Percentiles rank a stretch among this genome's conserved stretches.
phyloP scores from a whole-genome alignment of 2,113 vertebrate species.

The Barbus barbus region DNA sequence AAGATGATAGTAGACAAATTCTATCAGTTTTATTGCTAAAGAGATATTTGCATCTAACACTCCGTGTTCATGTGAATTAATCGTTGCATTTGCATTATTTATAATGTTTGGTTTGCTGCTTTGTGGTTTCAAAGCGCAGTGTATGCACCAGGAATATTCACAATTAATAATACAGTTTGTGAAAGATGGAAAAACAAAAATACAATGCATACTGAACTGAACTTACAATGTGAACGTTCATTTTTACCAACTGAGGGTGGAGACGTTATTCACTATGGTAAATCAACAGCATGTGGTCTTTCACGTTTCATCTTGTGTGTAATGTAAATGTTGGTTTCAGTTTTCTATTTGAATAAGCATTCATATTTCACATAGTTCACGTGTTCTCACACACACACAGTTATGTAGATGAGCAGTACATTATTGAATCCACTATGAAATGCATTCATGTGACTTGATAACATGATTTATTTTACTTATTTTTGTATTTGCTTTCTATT shows the following conservation, averaged over 20 bases:
- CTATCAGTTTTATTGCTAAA: neutral
- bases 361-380: slow-evolving; percentile 10
- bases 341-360: neutral
- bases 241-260: no score
- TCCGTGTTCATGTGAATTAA: neutral
- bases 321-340: neutral
- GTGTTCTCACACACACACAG: neutral
- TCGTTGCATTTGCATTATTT: neutral
- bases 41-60: neutral
- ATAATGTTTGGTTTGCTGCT: neutral
- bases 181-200: no score
- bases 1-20: no score
- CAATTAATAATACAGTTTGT: no score
- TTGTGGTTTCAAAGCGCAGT: neutral
- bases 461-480: neutral
- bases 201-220: no score
- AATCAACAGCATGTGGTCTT: neutral
- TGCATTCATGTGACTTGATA: neutral
- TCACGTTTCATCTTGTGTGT: neutral
- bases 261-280: neutral
- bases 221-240: no score
- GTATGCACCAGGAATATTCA: no score
- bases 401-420: neutral
- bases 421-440: neutral
- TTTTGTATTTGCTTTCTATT: no score